Conservation (phyloP, 2,888 invertebrate genomes). For the Scrobipalpa atriplicella region DNA sequence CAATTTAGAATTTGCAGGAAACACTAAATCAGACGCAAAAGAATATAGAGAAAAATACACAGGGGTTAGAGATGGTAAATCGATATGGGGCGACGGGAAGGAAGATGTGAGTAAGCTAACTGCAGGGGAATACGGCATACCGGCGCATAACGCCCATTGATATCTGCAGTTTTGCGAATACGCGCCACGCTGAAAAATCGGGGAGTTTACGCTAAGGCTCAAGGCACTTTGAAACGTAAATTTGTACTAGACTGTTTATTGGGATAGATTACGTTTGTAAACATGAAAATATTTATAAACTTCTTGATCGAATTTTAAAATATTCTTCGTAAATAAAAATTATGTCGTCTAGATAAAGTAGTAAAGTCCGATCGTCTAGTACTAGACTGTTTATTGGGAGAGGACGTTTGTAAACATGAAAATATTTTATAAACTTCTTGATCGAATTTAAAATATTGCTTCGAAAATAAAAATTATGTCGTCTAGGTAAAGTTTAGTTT, state of each 20-base stretch:
- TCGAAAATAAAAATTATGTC: too few relatives aligned
- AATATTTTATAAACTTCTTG: background rate
- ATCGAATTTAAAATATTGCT: background rate
- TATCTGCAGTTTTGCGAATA: slow-evolving; percentile 63
- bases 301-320: background rate
- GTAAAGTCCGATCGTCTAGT: too few relatives aligned
- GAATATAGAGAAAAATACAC: slow-evolving; percentile 13
- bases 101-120: slow-evolving; percentile 71
- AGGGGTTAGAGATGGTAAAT: slow-evolving; percentile 54
- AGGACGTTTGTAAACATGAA: background rate
- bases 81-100: slow-evolving; percentile 69
- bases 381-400: background rate
- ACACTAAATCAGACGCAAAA: slow-evolving; percentile 21
- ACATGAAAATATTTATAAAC: background rate
- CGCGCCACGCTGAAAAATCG: slow-evolving; percentile 22
- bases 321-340: background rate
- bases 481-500: too few relatives aligned
- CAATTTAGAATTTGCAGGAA: background rate
- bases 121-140: slow-evolving; percentile 78
- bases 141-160: slow-evolving; percentile 71
- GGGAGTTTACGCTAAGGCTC: background rate
- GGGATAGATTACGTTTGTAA: background rate
- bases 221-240: background rate
- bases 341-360: too few relatives aligned
- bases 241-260: background rate